Base-by-base conservation (phyloP, 2,888 invertebrate genomes). In the Leucoptera coffeella region DNA sequence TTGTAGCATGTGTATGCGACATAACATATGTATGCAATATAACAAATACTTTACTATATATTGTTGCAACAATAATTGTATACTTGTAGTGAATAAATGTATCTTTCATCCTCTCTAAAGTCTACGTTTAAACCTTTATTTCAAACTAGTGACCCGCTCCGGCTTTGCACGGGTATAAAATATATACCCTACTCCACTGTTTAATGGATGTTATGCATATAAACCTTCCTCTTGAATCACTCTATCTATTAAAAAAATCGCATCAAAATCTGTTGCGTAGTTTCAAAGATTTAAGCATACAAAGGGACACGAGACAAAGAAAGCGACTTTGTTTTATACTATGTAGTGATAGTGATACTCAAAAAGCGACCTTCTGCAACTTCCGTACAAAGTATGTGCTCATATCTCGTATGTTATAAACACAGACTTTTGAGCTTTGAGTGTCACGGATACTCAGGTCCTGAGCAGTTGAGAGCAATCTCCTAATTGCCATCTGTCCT, bases 221-320 rank as follows among this genome's bases (percentile, higher is more conserved):
- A 22, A 22, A 22, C 7, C 22, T 22, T 22, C 22, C 10, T 22
- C 10, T 9, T 5, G 22, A 22, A 22, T 22, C 22, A 22, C 9
- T 22, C 22, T 9, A 10, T 22, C 22, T 22, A 22, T 22, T 4
- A 22, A 22, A 10, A 22, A 22, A 22, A 22, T 10, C 22, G 10
- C 22, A 22, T 9, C 17, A 22, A 22, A 22, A 22, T 22, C 22
- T 5, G 22, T 22, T 22, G 22, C 22, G 7, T 9, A 22, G 10
- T 22, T 22, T 22, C 10, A 22, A 22, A 22, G 22, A 22, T 22
- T 10, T 22, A 22, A 22, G 7, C 22, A 22, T 22, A 22, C 22
- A 22, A 9, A 10, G 4, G 22, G 22, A 9, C 9, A 22, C 10
- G n/a, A n/a, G n/a, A 9, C 22, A 9, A 4, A 4, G 22, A 22